Base-by-base conservation (phyloP, 1,140 invertebrate genomes). In the Drosophila nikananu region DNA sequence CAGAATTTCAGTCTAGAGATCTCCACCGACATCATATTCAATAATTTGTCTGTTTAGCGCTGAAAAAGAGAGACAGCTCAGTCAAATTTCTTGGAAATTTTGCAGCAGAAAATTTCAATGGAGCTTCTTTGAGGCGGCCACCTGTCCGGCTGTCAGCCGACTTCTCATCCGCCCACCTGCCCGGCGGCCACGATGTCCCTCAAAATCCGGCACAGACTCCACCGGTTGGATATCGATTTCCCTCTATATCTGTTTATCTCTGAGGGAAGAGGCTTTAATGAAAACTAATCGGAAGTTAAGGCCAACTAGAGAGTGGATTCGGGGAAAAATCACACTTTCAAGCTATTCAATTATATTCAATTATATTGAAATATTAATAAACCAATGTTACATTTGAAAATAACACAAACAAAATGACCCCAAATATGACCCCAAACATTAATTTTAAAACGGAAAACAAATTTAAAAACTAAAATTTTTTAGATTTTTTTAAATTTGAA, bases 201-300 rank as follows among this genome's bases (percentile, higher is more conserved):
- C n/a, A 8, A 10, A 52, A 52, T 32, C 23, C 52, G 12, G n/a
- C 3, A 25, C 21, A 35, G 49, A 57, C 49, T 17, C 17, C 51
- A 32, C n/a, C n/a, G 27, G 51, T 1, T 39, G 2, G 25, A 5
- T 64, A 64, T 64, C 62, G 54, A 65, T 65, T 65, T 35, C 63
- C 54, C 44, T 19, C 8, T 58, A 23, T 19, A 27, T 15, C 15
- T n/a, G 23, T 35, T 17, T 30, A n/a, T 54, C 8, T 17, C 12
- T 13, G 4, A 2, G 13, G 9, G 0, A n/a, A n/a, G 21, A 44
- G 21, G 8, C 7, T 25, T 49, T 25, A 49, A 27, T 21, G 25
- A 6, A n/a, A n/a, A 51, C 48, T 51, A 27, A 5, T 3, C 5
- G 23, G 10, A 51, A 27, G 17, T 51, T 51, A 51, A 30, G 27